Evolutionary conservation across 2,888 invertebrate species (phyloP), one percentile per base, ranked within the genome.

Genomic region (Lamproptera curius): DNA sequence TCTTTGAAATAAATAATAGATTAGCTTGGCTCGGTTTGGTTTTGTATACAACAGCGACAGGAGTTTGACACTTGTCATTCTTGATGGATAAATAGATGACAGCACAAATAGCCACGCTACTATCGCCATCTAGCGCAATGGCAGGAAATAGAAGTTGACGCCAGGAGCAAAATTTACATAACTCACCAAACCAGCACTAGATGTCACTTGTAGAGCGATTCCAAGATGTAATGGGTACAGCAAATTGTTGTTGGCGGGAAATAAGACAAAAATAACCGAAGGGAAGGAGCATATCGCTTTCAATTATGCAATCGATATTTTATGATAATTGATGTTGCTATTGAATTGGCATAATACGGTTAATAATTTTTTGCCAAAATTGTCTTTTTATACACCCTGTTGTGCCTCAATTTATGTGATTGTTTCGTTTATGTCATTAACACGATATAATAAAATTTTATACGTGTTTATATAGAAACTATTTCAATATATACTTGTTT

Each of bases 1-100:
- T 68, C 67, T 73, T 62, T 51, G 70, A 73, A 79, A 63, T 82
- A 79, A 85, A 83, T 84, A 83, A 82, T 80, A 82, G 76, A 83
- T 80, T 79, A 77, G 84, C 83, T 85, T 82, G 80, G 77, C 67
- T 76, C 67, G 65, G 73, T 70, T 76, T 76, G 65, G 73, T 72
- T 78, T 82, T 82, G 80, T 81, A 74, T 73, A 83, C 81, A 84
- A 77, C 63, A 76, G 64, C 65, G 69, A 61, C 56, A 61, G 57
- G 56, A 54, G 51, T 62, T 63, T 67, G 66, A 67, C 65, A 59
- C 51, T 56, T 59, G 61, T 54, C 57, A 61, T 55, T 47, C 52
- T 56, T 52, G 53, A 52, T 55, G 52, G 59, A 63, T 39, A 34
- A 34, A 34, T 42, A 28, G 54, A 59, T 65, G 63, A 65, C 63